Base-by-base conservation (phyloP, 2,888 invertebrate genomes). In the Megalurothrips usitatus region DNA sequence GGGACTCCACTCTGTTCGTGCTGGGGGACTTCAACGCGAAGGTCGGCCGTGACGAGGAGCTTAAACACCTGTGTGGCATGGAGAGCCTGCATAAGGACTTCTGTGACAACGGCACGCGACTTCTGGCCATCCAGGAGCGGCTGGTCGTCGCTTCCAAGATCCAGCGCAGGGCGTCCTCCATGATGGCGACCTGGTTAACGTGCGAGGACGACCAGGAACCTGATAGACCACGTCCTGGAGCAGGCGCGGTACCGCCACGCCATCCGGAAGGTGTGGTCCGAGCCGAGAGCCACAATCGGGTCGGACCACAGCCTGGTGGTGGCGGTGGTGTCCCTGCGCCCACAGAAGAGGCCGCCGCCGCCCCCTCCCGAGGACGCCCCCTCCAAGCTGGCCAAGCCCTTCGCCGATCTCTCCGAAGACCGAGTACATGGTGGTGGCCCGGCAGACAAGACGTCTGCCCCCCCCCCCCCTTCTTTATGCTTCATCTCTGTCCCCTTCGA, bases 1-100 rank as follows among this genome's bases (percentile, higher is more conserved):
- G 52, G 52, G 10, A 19, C 52, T 3, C 52, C 52, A 52, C 52
- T 19, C 14, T 52, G 14, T 80, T 82, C 23, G 17, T 82, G 26
- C 26, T 83, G 81, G 81, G 82, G 19, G 83, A 83, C 79, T 75
- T 81, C 47, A 83, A 83, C 34, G 82, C 81, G 10, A 82, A 82
- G 81, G 78, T 82, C n/a, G 82, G 83, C 48, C 82, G 80, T 48
- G 83, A 82, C 79, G 63, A 28, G 19, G 78, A 63, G 19, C 81
- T 68, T 58, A 82, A 79, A 23, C 28, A 28, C 19, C 80, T 79
- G 49, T 78, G 43, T 58, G 82, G 81, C 48, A 68, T 48, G 23
- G 47, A 83, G n/a, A 83, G 81, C 80, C 82, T 82, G 78, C 82
- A 83, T 52, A 75, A 78, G 81, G 28, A 19, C 17, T 63, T 68